Percentiles rank a stretch among this genome's conserved stretches.
phyloP scores from a whole-genome alignment of 2,888 invertebrate genomes.

The Chrysopilus asiliformis region DNA sequence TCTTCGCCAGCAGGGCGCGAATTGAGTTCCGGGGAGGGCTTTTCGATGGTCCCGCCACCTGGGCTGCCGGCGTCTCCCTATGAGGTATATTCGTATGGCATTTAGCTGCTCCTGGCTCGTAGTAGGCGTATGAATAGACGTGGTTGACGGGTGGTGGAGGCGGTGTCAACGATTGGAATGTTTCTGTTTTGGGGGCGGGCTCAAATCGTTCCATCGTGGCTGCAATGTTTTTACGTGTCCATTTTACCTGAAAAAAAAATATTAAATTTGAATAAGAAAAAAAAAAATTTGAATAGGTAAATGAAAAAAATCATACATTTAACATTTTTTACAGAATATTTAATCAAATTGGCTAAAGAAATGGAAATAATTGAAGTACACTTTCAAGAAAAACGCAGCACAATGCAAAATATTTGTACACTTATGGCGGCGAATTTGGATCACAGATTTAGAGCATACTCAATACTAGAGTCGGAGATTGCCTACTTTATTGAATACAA shows the following conservation, averaged over 20 bases:
- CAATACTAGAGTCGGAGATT: too few relatives aligned
- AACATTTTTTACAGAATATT: too few relatives aligned
- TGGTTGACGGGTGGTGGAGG: slow-evolving; percentile 26
- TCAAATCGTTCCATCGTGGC: slow-evolving; percentile 53
- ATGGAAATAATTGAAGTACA: too few relatives aligned
- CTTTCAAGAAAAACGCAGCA: too few relatives aligned
- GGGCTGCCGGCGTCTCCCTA: slow-evolving; percentile 16
- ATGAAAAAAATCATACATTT: too few relatives aligned
- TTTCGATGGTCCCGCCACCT: slow-evolving; percentile 25
- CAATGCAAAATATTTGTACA: too few relatives aligned
- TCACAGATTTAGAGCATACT: too few relatives aligned
- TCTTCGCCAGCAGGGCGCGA: slow-evolving; percentile 30
- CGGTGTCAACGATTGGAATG: slow-evolving; percentile 3
- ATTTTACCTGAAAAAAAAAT: slow-evolving; percentile 35
- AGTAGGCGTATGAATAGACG: slow-evolving; percentile 75
- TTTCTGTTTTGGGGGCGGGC: slow-evolving; percentile 29
- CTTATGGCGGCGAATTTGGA: too few relatives aligned
- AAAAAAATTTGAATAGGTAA: too few relatives aligned
- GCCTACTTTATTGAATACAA: too few relatives aligned
- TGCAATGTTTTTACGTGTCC: slow-evolving; percentile 50
- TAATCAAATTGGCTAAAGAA: too few relatives aligned
- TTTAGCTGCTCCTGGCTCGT: slow-evolving; percentile 53
- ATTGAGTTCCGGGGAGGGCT: slow-evolving; percentile 35
- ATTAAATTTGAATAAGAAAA: slow-evolving; percentile 23
- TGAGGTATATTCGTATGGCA: slow-evolving; percentile 49